phyloP scores from a whole-genome alignment of 2,888 invertebrate species.

The Macrosoma leucophasiata region DNA sequence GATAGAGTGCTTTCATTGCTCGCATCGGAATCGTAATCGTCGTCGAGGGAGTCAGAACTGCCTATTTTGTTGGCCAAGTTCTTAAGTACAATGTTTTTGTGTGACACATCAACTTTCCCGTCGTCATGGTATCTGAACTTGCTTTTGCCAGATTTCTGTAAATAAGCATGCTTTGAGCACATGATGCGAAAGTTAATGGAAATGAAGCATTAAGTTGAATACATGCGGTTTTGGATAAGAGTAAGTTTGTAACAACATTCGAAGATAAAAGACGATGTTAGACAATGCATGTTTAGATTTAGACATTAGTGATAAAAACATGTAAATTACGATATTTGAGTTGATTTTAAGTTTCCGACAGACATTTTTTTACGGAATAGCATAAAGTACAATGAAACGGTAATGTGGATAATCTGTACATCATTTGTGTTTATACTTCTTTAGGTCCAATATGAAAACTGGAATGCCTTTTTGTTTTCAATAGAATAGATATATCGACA shows the following conservation, averaged over 20 bases:
- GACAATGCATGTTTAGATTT: constrained; percentile 10
- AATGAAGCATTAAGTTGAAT: constrained; percentile 29
- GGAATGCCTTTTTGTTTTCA: too few relatives aligned
- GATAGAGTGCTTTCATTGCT: constrained; percentile 67
- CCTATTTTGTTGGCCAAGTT: constrained; percentile 64
- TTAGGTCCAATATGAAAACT: too few relatives aligned
- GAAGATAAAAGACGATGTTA: constrained; percentile 15
- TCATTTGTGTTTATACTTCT: too few relatives aligned
- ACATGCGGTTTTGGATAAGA: too few relatives aligned
- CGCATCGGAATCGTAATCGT: constrained; percentile 58
- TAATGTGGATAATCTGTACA: too few relatives aligned
- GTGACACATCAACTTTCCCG: constrained; percentile 53
- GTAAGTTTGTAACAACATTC: too few relatives aligned
- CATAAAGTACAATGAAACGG: too few relatives aligned
- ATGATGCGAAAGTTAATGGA: constrained; percentile 36
- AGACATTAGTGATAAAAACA: too few relatives aligned
- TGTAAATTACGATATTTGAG: too few relatives aligned
- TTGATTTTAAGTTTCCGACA: too few relatives aligned
- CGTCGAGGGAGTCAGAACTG: constrained; percentile 54
- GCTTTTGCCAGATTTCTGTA: constrained; percentile 58
- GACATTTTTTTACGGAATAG: too few relatives aligned
- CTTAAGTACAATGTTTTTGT: constrained; percentile 63
- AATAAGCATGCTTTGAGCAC: constrained; percentile 42
- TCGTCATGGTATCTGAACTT: constrained; percentile 55
- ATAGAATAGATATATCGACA: too few relatives aligned